Evolutionary conservation across 2,797 vertebrate species (phyloP), one percentile per base, ranked within the genome.

Genomic region (Betta splendens): DNA sequence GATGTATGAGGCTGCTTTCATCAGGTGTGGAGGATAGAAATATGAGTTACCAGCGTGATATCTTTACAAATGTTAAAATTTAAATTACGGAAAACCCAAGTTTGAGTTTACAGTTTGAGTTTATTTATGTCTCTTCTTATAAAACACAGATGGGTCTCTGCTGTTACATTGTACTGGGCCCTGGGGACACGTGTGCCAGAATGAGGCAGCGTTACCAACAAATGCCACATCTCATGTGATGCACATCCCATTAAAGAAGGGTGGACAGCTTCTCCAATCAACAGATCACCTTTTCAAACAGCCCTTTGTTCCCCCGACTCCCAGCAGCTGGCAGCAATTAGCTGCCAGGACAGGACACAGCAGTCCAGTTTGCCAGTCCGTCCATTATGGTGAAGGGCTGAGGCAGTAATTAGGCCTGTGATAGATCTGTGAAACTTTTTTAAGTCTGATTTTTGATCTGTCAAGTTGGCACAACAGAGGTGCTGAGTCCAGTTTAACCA

Each of bases 241-340:
- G 87, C 89, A 85, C 84, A 71, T 90, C 89, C 83, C 80, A 79
- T 88, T 89, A 88, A 84, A 87, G 80, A 65, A 84, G 86, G 76
- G 63, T 68, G 87, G 86, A 80, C 77, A 81, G 79, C 62, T 83
- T 77, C 79, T 77, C 85, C 81, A 87, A 89, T 90, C 86, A 89
- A 86, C 88, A 85, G 81, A 89, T 92, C 90, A 90, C 82, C 84
- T 91, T 92, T 91, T 91, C 87, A 92, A 92, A 82, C 77, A 77
- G 84, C 69, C 65, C 28, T 86, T 92, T 92, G 93, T 91, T 92
- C 91, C 79, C 64, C 50, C 21, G 50, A 77, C 67, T 72, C 48
- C 52, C 40, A 20, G 83, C 92, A 93, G 91, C 91, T 92, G 91
- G 89, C 72, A 89, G 77, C 87, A 90, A 91, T 92, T 92, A 92